Evolutionary conservation across 2,888 invertebrate species (phyloP).

Genomic region (Cosmia pyralina): DNA sequence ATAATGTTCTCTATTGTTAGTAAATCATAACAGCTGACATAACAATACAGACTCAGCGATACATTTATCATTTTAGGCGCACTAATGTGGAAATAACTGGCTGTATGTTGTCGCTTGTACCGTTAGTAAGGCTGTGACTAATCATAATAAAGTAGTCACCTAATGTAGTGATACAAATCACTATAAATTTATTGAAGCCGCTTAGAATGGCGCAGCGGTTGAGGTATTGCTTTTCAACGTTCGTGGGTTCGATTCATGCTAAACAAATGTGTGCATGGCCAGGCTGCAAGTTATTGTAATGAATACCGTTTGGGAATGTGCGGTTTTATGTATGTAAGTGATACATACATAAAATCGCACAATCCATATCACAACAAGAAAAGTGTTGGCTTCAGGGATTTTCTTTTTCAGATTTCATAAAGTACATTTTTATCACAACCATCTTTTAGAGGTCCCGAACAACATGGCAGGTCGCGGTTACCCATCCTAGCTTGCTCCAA

Average conservation of each 20-base stretch:
- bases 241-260: neutral
- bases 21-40: constrained; percentile 6
- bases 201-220: neutral
- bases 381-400: too few relatives aligned
- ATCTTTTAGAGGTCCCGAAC: neutral
- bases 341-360: too few relatives aligned
- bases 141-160: constrained; percentile 7
- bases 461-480: neutral
- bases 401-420: too few relatives aligned
- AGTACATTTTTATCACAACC: too few relatives aligned
- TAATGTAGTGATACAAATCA: neutral
- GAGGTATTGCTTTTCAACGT: too few relatives aligned
- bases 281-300: too few relatives aligned
- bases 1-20: constrained; percentile 17
- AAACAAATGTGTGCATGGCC: neutral
- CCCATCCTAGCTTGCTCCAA: neutral
- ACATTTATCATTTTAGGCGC: constrained; percentile 26
- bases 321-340: too few relatives aligned
- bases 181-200: neutral
- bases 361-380: too few relatives aligned
- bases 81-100: constrained; percentile 38
- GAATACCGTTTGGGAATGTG: too few relatives aligned
- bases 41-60: constrained; percentile 1
- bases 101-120: neutral
- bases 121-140: neutral